Evolutionary conservation across 1,140 invertebrate species (phyloP).

Genomic region (Thaumatotibia leucotreta): DNA sequence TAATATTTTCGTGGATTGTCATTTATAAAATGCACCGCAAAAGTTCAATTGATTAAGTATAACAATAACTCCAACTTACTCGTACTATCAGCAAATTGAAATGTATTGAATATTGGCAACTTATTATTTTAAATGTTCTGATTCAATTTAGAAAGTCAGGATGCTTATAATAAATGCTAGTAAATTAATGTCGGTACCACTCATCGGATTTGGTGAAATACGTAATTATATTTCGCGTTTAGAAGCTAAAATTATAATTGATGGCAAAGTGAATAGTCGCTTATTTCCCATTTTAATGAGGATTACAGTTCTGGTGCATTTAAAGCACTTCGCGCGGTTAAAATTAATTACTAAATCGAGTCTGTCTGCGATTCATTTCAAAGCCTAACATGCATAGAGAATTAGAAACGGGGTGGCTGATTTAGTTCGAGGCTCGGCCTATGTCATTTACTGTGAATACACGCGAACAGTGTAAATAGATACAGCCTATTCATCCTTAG

Average conservation of each 20-base stretch:
- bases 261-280: constrained; percentile 68
- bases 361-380: constrained; percentile 56
- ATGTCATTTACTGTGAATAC: not conserved
- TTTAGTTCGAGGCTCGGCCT: not conserved
- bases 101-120: not conserved
- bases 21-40: constrained; percentile 35
- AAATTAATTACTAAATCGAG: constrained; percentile 74
- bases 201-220: constrained; percentile 49
- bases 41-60: constrained; percentile 13
- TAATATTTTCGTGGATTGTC: constrained; percentile 58
- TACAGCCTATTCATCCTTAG: too few species aligned
- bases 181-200: constrained; percentile 30
- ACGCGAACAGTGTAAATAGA: not conserved
- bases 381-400: constrained; percentile 29
- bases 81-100: not conserved
- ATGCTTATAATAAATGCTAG: constrained; percentile 25
- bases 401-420: not conserved
- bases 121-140: not conserved
- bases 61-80: not conserved
- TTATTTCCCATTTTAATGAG: constrained; percentile 73
- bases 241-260: constrained; percentile 72
- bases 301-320: constrained; percentile 75
- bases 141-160: not conserved
- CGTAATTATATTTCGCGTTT: constrained; percentile 63
- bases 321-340: constrained; percentile 68